Base-by-base conservation (phyloP, 2,113 vertebrate genomes). In the Ctenomys sociabilis region DNA sequence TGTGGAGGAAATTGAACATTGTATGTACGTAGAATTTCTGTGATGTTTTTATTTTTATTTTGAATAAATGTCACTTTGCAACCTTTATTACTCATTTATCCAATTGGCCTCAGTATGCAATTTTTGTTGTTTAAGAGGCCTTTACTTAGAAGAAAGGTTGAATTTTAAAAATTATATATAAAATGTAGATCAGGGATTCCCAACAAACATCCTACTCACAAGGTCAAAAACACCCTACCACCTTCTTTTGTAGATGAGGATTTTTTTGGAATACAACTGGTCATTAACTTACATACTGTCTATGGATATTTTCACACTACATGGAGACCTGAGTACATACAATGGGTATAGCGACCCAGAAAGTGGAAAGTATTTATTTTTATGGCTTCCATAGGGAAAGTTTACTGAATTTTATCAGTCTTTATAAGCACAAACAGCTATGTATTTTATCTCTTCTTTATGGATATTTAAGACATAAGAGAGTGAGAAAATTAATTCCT, bases 101-200 rank as follows among this genome's bases (percentile, higher is more conserved):
- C 85, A 66, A 73, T 70, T n/a, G 12, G 68, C 59, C 88, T 92
- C 64, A 85, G 80, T 95, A 37, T 82, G 49, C 90, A 92, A 84
- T 95, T 91, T 91, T 84, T 88, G 30, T 92, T 85, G 19, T 86
- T 80, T 85, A 77, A 88, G 49, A 75, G 78, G 7, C 28, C 35
- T 96, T 96, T 93, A 88, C 45, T 13, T 92, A 35, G 37, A 85
- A 92, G 22, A 73, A 89, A 12, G 9, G 57, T 94, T 9, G 87
- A 54, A 52, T 59, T 94, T 96, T 95, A 64, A 85, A 88, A 96
- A 54, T 93, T 70, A 43, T 68, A 52, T 66, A 28, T 63, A 40
- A 95, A 91, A n/a, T 81, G 88, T 84, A 88, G 37, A 66, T 37
- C n/a, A 77, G 16, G 5, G 12, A 63, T 82, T 59, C 85, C 30